phyloP scores from a whole-genome alignment of 2,113 vertebrate species.

The Thamnophis sirtalis region DNA sequence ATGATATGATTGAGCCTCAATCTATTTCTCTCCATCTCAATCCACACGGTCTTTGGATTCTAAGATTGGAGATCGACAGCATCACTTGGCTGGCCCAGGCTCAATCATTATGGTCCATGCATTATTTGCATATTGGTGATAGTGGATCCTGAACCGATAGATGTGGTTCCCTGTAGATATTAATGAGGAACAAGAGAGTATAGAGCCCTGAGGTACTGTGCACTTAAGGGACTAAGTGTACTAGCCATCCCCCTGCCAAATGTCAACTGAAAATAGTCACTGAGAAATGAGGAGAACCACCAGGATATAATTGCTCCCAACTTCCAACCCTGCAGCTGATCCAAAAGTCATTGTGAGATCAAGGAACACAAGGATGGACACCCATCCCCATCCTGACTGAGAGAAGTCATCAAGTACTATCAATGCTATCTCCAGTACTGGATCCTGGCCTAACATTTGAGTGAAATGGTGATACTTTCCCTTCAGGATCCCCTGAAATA shows the following conservation, averaged over 20 bases:
- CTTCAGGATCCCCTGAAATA: neutral
- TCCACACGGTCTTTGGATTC: neutral
- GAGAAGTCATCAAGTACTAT: neutral
- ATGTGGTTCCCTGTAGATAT: neutral
- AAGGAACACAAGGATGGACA: neutral
- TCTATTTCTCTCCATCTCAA: neutral
- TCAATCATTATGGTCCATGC: neutral
- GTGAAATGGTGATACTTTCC: neutral
- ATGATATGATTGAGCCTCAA: neutral
- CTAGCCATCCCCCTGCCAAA: neutral
- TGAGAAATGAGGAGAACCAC: neutral
- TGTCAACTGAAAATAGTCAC: neutral
- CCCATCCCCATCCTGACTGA: neutral
- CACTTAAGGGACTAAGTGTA: neutral
- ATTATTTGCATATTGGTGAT: neutral
- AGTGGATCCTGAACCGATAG: neutral
- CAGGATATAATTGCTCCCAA: neutral
- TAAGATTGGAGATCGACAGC: neutral
- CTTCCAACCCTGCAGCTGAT: neutral
- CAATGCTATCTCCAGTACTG: neutral
- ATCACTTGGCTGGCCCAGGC: neutral
- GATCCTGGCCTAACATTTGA: neutral
- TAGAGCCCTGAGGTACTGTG: neutral
- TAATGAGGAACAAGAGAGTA: neutral
- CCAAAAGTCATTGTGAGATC: neutral